These are phyloP conservation scores for Istiophorus platypterus DNA, from an alignment of 2,113 vertebrate genomes.

Conservation along the genomic window DNA sequence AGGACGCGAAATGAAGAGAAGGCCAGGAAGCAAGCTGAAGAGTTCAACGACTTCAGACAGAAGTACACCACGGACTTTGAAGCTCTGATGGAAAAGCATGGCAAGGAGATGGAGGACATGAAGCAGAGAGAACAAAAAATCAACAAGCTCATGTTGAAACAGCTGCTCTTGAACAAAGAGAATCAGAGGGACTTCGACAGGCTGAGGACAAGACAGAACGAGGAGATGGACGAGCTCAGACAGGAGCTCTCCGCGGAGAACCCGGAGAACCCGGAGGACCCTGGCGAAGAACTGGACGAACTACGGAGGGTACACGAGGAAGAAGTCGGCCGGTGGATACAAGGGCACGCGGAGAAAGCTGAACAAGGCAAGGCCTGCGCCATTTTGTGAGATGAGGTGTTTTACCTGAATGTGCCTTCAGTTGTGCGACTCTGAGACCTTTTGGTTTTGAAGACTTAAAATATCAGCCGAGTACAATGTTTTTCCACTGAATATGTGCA, in stretches of 20 bases:
- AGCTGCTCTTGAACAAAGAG: background rate
- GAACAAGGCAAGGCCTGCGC: background rate
- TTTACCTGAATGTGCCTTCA: too few species aligned
- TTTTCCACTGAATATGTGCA: too few species aligned
- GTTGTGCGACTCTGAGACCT: too few species aligned
- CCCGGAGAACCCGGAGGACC: too few species aligned
- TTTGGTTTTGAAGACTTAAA: too few species aligned
- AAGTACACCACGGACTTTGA: constrained; percentile 20
- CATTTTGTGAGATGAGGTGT: constrained; percentile 6
- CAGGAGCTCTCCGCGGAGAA: background rate
- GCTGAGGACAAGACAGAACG: constrained; percentile 2
- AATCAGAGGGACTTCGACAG: background rate
- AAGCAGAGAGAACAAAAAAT: background rate
- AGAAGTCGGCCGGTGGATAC: constrained; percentile 9
- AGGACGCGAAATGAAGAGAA: constrained; percentile 19
- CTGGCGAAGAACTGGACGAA: background rate
- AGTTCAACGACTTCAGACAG: constrained; percentile 41
- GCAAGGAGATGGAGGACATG: background rate
- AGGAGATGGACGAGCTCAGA: background rate
- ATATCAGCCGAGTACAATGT: too few species aligned
- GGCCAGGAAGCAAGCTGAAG: constrained; percentile 55
- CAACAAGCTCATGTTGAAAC: background rate
- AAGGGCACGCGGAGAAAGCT: background rate
- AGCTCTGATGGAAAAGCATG: background rate
- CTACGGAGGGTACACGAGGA: background rate